A percentile compares a stretch with the other conserved stretches of the same genome.
Conservation (phyloP, 2,113 vertebrate genomes). For the Malurus melanocephalus region DNA sequence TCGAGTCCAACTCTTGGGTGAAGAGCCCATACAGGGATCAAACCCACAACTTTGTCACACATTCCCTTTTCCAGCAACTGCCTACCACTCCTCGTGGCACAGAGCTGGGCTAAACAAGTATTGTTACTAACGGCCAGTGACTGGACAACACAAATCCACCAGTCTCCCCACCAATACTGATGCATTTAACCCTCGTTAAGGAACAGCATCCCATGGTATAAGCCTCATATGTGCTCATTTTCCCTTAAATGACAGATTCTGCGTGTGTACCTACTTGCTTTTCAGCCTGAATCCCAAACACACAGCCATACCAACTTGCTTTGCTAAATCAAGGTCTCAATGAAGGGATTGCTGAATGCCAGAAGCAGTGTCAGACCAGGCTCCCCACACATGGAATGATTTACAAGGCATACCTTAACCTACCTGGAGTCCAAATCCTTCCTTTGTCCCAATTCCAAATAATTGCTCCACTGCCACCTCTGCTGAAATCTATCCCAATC, state of each 20-base stretch:
- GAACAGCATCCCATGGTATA: accelerated
- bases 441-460: background rate
- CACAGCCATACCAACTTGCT: background rate
- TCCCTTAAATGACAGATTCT: background rate
- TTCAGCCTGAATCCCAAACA: background rate
- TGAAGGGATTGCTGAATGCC: background rate
- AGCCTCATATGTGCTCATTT: background rate
- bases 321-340: background rate
- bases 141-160: background rate
- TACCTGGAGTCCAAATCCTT: background rate
- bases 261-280: accelerated
- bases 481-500: background rate
- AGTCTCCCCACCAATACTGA: background rate
- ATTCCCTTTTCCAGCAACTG: background rate
- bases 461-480: background rate
- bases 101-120: background rate
- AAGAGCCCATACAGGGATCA: background rate
- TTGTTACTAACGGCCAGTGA: accelerated
- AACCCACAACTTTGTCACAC: background rate
- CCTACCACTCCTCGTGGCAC: background rate
- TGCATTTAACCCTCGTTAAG: background rate
- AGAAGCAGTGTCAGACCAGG: background rate
- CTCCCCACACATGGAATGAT: background rate
- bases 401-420: background rate
- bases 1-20: background rate